Percentiles rank a stretch among this genome's conserved stretches.
phyloP scores from a whole-genome alignment of 2,113 vertebrate genomes.

The Setophaga coronata region DNA sequence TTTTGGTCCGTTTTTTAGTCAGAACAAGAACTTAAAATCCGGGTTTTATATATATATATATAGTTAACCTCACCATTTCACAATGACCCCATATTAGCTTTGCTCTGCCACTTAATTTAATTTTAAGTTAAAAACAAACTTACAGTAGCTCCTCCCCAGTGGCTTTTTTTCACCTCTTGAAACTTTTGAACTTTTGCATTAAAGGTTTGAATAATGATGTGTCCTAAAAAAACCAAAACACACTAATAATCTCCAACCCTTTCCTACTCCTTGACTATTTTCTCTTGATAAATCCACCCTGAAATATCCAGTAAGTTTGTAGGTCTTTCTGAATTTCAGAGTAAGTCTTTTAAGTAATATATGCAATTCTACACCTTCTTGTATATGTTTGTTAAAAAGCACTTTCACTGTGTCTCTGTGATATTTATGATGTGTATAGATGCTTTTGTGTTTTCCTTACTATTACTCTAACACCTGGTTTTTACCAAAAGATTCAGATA shows the following conservation, averaged over 20 bases:
- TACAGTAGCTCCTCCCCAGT: not conserved
- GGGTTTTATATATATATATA: not conserved
- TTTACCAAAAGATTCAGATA: not conserved
- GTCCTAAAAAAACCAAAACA: not conserved
- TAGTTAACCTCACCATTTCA: not conserved
- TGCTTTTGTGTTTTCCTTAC: not conserved
- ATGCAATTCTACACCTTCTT: not conserved
- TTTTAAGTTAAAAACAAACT: not conserved
- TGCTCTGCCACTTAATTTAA: not conserved
- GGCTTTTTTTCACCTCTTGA: not conserved
- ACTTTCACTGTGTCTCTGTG: not conserved
- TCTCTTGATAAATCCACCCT: not conserved
- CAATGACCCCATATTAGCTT: not conserved
- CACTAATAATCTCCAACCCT: fast-evolving
- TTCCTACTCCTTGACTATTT: not conserved
- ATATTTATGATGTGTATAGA: not conserved
- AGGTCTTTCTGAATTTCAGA: not conserved
- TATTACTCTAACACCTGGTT: not conserved
- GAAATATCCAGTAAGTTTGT: not conserved
- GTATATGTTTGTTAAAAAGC: not conserved
- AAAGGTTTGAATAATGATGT: not conserved
- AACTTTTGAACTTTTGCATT: not conserved
- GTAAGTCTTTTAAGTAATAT: not conserved
- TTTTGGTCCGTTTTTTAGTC: not conserved
- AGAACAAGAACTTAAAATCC: not conserved